A percentile compares a stretch with the other conserved stretches of the same genome.
Evolutionary conservation across 2,888 invertebrate species (phyloP).

Genomic region (Sepioteuthis lessoniana): DNA sequence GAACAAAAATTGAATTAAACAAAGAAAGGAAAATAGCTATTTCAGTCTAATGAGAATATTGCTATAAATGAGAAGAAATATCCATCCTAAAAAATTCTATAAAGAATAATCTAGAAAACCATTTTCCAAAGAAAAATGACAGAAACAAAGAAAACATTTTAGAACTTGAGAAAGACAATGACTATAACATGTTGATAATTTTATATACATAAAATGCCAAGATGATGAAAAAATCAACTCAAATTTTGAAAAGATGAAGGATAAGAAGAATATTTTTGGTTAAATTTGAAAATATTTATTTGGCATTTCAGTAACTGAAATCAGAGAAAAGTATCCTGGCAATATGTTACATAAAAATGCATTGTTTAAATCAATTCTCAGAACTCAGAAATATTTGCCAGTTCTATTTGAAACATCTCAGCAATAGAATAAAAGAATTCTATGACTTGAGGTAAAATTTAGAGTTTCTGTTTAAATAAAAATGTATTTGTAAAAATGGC

Average conservation of each 20-base stretch:
- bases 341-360: not conserved
- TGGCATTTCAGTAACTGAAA: not conserved
- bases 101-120: not conserved
- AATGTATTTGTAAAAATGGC: not conserved
- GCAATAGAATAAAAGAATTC: not conserved
- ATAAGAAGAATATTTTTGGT: not conserved
- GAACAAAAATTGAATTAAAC: constrained; percentile 18
- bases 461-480: not conserved
- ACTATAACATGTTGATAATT: not conserved
- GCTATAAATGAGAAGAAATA: constrained; percentile 2
- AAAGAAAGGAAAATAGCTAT: not conserved
- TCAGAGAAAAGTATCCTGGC: not conserved
- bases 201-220: not conserved
- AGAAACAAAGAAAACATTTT: not conserved
- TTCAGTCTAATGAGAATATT: not conserved
- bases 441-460: not conserved
- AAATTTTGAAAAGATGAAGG: not conserved
- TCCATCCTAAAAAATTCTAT: not conserved
- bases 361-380: not conserved
- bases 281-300: not conserved
- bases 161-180: not conserved
- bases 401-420: not conserved
- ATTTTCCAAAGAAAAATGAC: not conserved
- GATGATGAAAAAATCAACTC: not conserved
- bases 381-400: not conserved